phyloP scores from a whole-genome alignment of 1,140 invertebrate species.

The Drepana arcuata region DNA sequence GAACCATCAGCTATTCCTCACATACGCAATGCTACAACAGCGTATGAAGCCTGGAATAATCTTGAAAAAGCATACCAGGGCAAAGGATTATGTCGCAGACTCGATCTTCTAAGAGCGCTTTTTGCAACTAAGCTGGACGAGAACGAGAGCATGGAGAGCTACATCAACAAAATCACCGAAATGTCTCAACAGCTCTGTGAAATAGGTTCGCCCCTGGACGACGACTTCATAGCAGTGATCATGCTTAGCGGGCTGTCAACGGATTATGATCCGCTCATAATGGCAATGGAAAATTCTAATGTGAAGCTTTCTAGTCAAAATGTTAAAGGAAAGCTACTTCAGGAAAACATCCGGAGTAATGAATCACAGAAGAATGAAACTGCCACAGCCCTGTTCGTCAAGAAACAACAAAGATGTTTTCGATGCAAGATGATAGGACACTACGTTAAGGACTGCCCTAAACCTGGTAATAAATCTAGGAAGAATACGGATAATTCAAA shows the following conservation, averaged over 20 bases:
- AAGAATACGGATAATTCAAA: too few species aligned
- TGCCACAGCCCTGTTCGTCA: neutral
- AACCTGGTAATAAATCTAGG: too few species aligned
- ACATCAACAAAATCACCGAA: conserved; percentile 1
- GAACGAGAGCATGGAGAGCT: conserved; percentile 6
- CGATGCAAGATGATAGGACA: conserved; percentile 4
- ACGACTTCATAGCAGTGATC: conserved; percentile 11
- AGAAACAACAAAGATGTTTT: neutral
- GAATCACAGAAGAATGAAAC: conserved; percentile 4
- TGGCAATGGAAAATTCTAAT: conserved; percentile 7
- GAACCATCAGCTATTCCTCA: conserved; percentile 4
- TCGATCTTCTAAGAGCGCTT: neutral
- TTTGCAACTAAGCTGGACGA: neutral
- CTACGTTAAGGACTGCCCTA: too few species aligned
- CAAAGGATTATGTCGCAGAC: neutral
- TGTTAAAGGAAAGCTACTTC: conserved; percentile 1
- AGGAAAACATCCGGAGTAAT: conserved; percentile 4
- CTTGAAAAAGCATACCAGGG: neutral
- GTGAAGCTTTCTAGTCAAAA: conserved; percentile 3
- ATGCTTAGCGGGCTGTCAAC: conserved; percentile 10
- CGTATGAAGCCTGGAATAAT: conserved; percentile 7
- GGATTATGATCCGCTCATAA: conserved; percentile 8
- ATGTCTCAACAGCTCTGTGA: conserved; percentile 9
- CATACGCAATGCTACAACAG: conserved; percentile 6
- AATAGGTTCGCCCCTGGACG: conserved; percentile 6